Percentiles rank a stretch among this genome's conserved stretches.
These are phyloP conservation scores for Pyrrhosoma nymphula DNA, from an alignment of 2,888 invertebrate genomes.

Conservation along the genomic window DNA sequence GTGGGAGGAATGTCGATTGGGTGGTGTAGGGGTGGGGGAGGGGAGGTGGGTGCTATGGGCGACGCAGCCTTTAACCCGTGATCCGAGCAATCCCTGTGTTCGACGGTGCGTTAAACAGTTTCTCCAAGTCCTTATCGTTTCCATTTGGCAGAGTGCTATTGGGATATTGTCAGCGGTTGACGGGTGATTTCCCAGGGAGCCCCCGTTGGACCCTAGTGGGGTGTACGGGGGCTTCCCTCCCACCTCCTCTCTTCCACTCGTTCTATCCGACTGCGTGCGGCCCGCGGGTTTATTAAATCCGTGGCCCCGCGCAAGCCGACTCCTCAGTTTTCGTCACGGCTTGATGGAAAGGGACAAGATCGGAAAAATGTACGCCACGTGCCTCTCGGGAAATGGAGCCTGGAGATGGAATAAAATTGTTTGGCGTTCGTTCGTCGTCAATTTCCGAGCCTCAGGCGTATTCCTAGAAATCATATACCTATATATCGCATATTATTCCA, in stretches of 20 bases:
- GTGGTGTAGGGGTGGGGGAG: too few relatives aligned
- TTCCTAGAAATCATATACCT: too few relatives aligned
- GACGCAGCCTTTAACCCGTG: neutral
- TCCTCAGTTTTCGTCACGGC: neutral
- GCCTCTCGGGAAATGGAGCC: neutral
- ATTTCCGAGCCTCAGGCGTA: too few relatives aligned
- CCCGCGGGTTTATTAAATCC: conserved; percentile 16
- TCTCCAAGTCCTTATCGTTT: neutral
- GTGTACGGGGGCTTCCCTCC: too few relatives aligned
- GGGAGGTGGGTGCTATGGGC: too few relatives aligned
- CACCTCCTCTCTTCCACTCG: neutral
- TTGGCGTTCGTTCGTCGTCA: too few relatives aligned
- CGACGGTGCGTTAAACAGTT: conserved; percentile 14
- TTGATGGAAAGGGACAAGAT: neutral
- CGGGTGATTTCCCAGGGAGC: neutral
- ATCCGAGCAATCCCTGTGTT: neutral
- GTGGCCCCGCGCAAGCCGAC: neutral
- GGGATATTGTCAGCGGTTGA: neutral
- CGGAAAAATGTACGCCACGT: neutral
- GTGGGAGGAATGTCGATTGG: too few relatives aligned
- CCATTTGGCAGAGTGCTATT: neutral
- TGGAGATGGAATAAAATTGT: too few relatives aligned
- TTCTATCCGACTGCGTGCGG: neutral
- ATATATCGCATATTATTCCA: too few relatives aligned
- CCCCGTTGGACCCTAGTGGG: neutral